Evolutionary conservation across 2,113 vertebrate genomes (phyloP).

Genomic region (Hystrix brachyura): DNA sequence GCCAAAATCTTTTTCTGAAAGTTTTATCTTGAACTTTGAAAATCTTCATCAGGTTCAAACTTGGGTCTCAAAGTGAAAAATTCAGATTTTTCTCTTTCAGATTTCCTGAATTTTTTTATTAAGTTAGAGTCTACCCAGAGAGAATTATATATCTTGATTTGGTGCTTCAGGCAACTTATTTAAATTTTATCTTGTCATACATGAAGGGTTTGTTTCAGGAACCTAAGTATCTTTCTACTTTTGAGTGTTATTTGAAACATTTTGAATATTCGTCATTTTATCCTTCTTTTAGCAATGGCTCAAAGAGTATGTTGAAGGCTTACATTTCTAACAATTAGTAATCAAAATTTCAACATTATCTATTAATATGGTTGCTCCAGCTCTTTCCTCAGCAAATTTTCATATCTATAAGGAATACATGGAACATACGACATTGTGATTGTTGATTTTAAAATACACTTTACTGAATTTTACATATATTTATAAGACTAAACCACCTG

Average conservation of each 20-base stretch:
- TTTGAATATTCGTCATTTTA: constrained; percentile 5
- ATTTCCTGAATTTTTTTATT: constrained; percentile 5
- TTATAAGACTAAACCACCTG: not conserved
- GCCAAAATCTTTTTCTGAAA: not conserved
- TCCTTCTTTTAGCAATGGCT: not conserved
- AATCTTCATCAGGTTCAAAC: constrained; percentile 17
- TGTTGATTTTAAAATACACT: constrained; percentile 12
- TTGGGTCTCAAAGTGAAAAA: constrained; percentile 36
- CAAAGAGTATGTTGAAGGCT: not conserved
- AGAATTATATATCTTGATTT: constrained; percentile 15
- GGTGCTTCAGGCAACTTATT: not conserved
- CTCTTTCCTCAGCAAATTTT: constrained; percentile 20
- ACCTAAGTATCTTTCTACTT: not conserved
- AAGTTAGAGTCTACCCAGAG: not conserved
- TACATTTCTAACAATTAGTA: not conserved
- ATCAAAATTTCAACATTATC: not conserved
- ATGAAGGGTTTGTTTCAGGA: not conserved
- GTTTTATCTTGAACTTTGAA: not conserved
- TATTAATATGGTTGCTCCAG: not conserved
- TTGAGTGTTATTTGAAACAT: constrained; percentile 29
- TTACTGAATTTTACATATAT: constrained; percentile 28
- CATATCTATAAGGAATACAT: not conserved
- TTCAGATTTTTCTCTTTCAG: not conserved
- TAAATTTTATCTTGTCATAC: not conserved
- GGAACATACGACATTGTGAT: not conserved